phyloP scores from a whole-genome alignment of 2,113 vertebrate genomes.

The Calonectris borealis region DNA sequence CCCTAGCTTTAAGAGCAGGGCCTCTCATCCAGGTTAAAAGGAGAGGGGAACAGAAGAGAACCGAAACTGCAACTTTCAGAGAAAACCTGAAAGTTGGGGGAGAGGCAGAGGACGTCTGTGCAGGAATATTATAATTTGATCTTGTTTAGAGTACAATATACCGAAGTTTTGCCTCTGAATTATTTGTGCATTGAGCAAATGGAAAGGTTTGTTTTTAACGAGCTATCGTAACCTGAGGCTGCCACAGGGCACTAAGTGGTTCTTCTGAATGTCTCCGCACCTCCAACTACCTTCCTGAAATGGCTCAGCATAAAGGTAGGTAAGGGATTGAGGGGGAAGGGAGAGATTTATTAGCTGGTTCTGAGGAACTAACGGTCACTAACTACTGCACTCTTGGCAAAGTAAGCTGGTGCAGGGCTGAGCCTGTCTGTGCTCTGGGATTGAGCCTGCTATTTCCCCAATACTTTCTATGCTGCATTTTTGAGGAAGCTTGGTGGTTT shows the following conservation, averaged over 20 bases:
- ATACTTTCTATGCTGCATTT: not conserved
- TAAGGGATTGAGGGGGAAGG: not conserved
- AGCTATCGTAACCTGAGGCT: not conserved
- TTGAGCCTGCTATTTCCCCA: not conserved
- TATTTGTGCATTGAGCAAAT: not conserved
- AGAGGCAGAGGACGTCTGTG: not conserved
- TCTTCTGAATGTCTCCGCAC: not conserved
- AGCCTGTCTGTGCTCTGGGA: not conserved
- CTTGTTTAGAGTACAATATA: not conserved
- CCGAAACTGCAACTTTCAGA: not conserved
- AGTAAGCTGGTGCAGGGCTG: not conserved
- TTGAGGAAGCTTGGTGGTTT: not conserved
- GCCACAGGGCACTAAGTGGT: not conserved
- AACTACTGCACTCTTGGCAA: not conserved
- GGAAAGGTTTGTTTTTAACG: not conserved
- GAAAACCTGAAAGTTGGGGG: not conserved
- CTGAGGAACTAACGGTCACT: not conserved
- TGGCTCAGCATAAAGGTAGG: not conserved
- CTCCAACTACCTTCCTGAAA: not conserved
- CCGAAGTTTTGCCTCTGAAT: not conserved
- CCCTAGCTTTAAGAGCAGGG: not conserved
- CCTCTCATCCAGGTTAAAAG: not conserved
- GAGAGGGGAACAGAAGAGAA: not conserved
- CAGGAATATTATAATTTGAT: not conserved
- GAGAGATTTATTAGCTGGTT: not conserved